Evolutionary conservation across 2,888 invertebrate species (phyloP).

Genomic region (Plutella xylostella): DNA sequence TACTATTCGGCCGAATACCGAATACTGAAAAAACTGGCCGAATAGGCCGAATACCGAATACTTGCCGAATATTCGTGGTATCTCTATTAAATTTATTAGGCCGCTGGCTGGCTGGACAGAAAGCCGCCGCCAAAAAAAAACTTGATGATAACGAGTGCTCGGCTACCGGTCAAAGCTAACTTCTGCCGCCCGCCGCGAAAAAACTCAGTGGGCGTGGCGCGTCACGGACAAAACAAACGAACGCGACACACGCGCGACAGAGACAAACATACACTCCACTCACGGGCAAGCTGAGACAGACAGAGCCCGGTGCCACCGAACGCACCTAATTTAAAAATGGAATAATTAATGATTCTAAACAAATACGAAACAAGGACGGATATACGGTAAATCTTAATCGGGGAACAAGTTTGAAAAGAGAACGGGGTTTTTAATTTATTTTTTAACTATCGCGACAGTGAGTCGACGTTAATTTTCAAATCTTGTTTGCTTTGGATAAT

Average conservation of each 20-base stretch:
- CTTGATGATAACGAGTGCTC: slow-evolving; percentile 51
- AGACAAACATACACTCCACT: slow-evolving; percentile 19
- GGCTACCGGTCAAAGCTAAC: slow-evolving; percentile 60
- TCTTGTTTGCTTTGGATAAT: slow-evolving; percentile 33
- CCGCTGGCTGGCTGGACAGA: slow-evolving; percentile 23
- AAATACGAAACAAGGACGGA: slow-evolving; percentile 66
- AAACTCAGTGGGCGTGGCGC: slow-evolving; percentile 49
- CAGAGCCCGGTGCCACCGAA: slow-evolving; percentile 44
- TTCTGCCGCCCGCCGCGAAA: slow-evolving; percentile 22
- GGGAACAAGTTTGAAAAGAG: background rate
- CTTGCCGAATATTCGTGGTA: too few relatives aligned
- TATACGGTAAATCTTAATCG: slow-evolving; percentile 28
- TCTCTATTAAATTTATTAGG: slow-evolving; percentile 66
- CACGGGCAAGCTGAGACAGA: slow-evolving; percentile 29
- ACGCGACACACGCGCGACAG: slow-evolving; percentile 33
- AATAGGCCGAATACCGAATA: too few relatives aligned
- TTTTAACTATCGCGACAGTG: slow-evolving; percentile 40
- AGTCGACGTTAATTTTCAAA: slow-evolving; percentile 43
- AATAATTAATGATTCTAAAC: slow-evolving; percentile 45
- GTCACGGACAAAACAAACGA: slow-evolving; percentile 68
- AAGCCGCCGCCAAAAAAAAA: slow-evolving; percentile 55
- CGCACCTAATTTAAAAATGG: slow-evolving; percentile 60
- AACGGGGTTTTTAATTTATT: slow-evolving; percentile 2
- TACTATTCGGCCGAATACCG: too few relatives aligned
- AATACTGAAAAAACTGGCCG: too few relatives aligned